Evolutionary conservation across 53 echinoderm and acorn worm genomes (phyloP).

Genomic region (Holothuria scabra): DNA sequence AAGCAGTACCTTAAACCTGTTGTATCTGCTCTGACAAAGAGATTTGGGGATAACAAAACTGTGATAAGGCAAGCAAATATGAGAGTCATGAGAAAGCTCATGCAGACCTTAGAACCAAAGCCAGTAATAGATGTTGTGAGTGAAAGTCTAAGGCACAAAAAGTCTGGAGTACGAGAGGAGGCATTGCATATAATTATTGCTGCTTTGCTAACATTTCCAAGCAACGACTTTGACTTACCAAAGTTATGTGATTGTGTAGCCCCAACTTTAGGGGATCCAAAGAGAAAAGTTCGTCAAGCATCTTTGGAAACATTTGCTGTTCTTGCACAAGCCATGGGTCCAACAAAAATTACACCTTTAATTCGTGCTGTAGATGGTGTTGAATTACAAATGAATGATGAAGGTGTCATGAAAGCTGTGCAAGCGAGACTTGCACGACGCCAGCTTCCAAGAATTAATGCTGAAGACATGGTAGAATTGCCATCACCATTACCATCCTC

Average conservation of each 20-base stretch:
- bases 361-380: constrained; percentile 95
- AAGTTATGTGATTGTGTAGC: constrained; percentile 80
- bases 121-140: constrained; percentile 77
- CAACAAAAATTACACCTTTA: constrained; percentile 84
- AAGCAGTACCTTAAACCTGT: constrained; percentile 87
- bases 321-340: constrained; percentile 98
- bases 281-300: constrained; percentile 87
- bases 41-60: constrained; percentile 93
- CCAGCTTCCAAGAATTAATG: constrained; percentile 86
- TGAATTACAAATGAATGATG: constrained; percentile 89
- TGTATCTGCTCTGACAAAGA: constrained; percentile 83
- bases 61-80: constrained; percentile 97
- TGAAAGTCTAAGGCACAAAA: constrained; percentile 85
- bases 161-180: constrained; percentile 96
- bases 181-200: constrained; percentile 94
- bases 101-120: constrained; percentile 90
- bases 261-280: constrained; percentile 84
- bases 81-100: constrained; percentile 93
- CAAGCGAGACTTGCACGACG: constrained; percentile 94
- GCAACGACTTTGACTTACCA: constrained; percentile 98
- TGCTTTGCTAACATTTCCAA: constrained; percentile 93
- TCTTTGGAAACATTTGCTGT: constrained; percentile 91
- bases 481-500: constrained; percentile 85
- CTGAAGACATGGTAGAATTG: constrained; percentile 90
- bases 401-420: constrained; percentile 98